These are phyloP conservation scores for Lepidurus apus DNA, from an alignment of 1,140 invertebrate species.

Conservation along the genomic window DNA sequence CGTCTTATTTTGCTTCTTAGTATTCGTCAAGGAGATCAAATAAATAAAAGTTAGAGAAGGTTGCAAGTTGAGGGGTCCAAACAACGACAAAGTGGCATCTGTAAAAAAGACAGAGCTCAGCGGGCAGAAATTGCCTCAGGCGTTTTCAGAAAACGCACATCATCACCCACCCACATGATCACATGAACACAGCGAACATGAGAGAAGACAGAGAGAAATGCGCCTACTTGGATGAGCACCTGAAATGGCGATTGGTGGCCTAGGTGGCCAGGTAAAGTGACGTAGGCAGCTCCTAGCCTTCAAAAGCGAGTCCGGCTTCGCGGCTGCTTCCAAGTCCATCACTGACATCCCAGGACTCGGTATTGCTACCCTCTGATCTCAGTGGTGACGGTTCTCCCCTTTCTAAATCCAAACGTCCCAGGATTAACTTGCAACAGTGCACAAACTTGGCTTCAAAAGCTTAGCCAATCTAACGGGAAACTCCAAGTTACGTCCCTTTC, in stretches of 20 bases:
- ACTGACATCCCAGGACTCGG: background rate
- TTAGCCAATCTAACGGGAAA: no score
- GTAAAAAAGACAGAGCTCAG: background rate
- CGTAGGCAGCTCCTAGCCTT: background rate
- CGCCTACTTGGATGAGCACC: background rate
- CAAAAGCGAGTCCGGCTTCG: background rate
- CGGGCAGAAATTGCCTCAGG: background rate
- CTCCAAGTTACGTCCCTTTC: no score
- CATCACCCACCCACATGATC: slow-evolving; percentile 4
- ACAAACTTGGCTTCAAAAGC: no score
- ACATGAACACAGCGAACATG: background rate
- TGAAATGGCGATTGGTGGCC: background rate
- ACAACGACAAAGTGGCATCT: background rate
- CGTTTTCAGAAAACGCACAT: background rate
- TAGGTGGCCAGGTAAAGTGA: background rate
- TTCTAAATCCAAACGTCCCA: no score
- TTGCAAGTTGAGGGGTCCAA: background rate
- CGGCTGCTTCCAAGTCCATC: background rate
- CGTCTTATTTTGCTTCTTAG: no score
- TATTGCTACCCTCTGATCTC: background rate
- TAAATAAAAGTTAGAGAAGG: background rate
- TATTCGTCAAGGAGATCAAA: background rate
- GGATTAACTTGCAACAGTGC: no score
- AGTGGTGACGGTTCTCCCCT: no score
- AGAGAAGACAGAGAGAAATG: background rate